Evolutionary conservation across 2,113 vertebrate species (phyloP), one percentile per base, ranked within the genome.

Genomic region (Archocentrus centrarchus): DNA sequence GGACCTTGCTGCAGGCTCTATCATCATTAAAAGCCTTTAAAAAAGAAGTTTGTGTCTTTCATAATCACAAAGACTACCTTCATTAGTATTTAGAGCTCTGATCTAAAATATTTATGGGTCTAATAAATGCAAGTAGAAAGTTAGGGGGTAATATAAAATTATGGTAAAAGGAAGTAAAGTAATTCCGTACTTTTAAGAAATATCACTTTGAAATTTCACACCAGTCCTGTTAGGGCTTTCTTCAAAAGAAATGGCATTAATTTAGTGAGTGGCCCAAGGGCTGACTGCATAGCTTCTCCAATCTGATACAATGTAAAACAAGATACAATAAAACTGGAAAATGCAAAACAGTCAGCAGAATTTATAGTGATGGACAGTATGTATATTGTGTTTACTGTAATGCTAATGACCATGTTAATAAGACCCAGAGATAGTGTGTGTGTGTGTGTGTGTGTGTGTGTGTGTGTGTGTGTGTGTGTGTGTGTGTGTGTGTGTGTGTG

Each of bases 231-330:
- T 32, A 32, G 18, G 47, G 47, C 68, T 73, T 73, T 35, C 27
- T 59, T 13, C 9, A 41, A 79, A 64, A 58, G 24, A 75, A 63
- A 55, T 82, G 83, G 35, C 1, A 55, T 88, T 87, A 35, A 81
- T 80, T 83, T 35, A 79, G 50, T 32, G 37, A 79, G 39, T 41
- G 44, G 4, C 79, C 47, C 3, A 62, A 58, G 11, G 79, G 81
- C 75, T 60, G 79, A 13, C 17, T 64, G 58, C 35, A 39, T 60
- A 79, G 77, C 57, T 59, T 68, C 11, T 64, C 32, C 70, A 30
- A 59, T 80, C 24, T 59, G 11, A 66, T 70, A 27, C 50, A 60
- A 89, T 35, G 27, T 30, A 82, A 81, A 61, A n/a, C 63, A 44
- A 22, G 68, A 81, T 32, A 11, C 11, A 30, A 35, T 58, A 57